Percentiles rank a stretch among this genome's conserved stretches.
Conservation (phyloP, 2,113 vertebrate genomes). For the Platycercus adscitus region DNA sequence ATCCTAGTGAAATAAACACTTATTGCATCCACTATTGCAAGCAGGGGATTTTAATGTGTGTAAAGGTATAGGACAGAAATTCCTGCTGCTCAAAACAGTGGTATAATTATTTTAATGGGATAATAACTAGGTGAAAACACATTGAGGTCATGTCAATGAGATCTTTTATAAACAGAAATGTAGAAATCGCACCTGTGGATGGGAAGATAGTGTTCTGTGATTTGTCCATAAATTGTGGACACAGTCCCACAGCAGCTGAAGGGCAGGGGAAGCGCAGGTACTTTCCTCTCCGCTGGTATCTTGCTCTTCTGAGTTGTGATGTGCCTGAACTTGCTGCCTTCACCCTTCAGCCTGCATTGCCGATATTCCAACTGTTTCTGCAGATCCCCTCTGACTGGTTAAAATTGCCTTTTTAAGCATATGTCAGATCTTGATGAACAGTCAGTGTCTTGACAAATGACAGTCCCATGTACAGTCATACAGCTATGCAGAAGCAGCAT, state of each 20-base stretch:
- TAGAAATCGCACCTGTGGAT: background rate
- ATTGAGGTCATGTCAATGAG: background rate
- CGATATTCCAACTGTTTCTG: background rate
- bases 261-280: background rate
- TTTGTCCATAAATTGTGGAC: background rate
- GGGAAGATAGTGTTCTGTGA: background rate
- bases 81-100: background rate
- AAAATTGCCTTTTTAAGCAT: background rate
- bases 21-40: background rate
- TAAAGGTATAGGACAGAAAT: background rate
- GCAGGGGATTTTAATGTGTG: background rate
- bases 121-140: background rate
- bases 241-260: background rate
- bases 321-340: background rate
- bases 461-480: background rate
- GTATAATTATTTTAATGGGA: background rate
- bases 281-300: background rate
- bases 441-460: background rate
- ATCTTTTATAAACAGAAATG: background rate
- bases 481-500: background rate
- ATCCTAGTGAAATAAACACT: background rate
- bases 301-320: background rate
- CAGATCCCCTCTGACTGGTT: background rate
- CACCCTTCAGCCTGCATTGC: background rate
- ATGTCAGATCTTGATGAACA: background rate